Base-by-base conservation (phyloP, 2,888 invertebrate species). In the Syritta pipiens region DNA sequence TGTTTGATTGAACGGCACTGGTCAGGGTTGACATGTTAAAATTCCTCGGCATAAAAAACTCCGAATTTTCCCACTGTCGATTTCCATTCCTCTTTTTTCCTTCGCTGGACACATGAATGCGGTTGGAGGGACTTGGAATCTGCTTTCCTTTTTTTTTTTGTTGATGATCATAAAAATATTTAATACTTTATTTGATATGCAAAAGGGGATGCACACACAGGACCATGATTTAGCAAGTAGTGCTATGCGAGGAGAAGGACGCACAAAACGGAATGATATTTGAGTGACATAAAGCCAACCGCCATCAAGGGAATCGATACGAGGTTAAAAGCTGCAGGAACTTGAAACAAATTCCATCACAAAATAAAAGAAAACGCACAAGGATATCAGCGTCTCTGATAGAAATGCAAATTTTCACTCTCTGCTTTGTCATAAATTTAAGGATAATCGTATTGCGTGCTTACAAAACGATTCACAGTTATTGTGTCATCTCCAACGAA, bases 401-500 rank as follows among this genome's bases (percentile, higher is more conserved):
- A 72, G 72, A 79, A 72, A 79, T 79, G 72, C 72, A 79, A 79
- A 79, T 79, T 74, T 12, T 28, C 24, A 28, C 30, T 20, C 28
- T 60, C 9, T 49, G 53, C 53, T 32, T 72, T 67, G 79, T 30
- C 74, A 79, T 79, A 79, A 79, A 79, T 79, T 79, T 74, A 72
- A 79, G 79, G 79, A 79, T 79, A 79, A 79, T 79, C 79, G 79
- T 79, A 79, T 79, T 74, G 79, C 79, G 72, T 79, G 79, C 79
- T 79, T 79, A 79, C 79, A 79, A 79, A 79, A 79, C 79, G 74
- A 74, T 79, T 79, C 79, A 57, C 79, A 79, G 79, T 79, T 68
- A 79, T 79, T 79, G 79, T 79, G 74, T 57, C 74, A 79, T 79
- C 65, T 68, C 67, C 74, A 60, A 55, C 55, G 35, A 71, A 69